These are phyloP conservation scores for Mergus octosetaceus DNA, from an alignment of 2,797 vertebrate genomes.

Conservation along the genomic window DNA sequence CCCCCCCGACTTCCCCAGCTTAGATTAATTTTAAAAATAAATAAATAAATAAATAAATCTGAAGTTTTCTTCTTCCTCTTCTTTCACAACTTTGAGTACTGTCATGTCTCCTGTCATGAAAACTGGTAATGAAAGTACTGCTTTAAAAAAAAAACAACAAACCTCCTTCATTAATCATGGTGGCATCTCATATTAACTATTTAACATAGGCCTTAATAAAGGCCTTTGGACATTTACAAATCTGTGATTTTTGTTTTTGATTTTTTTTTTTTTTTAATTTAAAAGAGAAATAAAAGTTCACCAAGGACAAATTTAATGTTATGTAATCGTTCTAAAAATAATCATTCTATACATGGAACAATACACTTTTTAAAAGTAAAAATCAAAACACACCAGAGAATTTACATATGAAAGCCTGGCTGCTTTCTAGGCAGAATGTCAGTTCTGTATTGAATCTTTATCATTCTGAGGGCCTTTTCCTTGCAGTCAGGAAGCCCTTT, in stretches of 20 bases:
- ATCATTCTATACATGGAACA: neutral
- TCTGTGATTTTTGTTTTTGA: neutral
- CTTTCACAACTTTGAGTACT: neutral
- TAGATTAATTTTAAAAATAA: neutral
- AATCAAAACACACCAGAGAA: constrained; percentile 1
- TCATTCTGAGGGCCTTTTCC: neutral
- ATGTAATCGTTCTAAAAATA: constrained; percentile 56
- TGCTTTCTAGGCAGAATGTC: constrained; percentile 39
- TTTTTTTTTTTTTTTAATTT: no score
- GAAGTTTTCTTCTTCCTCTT: neutral
- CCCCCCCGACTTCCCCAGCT: no score
- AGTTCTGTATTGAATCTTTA: neutral
- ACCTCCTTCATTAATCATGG: constrained; percentile 29
- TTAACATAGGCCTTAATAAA: neutral
- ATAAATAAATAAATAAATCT: neutral
- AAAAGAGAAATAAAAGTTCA: constrained; percentile 21
- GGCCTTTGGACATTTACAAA: constrained; percentile 25
- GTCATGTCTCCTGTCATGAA: neutral
- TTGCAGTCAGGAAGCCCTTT: neutral
- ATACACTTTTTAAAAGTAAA: constrained; percentile 17
- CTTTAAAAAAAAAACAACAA: neutral
- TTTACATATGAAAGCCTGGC: constrained; percentile 47
- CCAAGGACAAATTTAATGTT: constrained; percentile 3
- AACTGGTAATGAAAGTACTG: neutral
- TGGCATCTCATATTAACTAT: constrained; percentile 53